Evolutionary conservation across 2,888 invertebrate species (phyloP), one percentile per base, ranked within the genome.

Genomic region (Autographa gamma): DNA sequence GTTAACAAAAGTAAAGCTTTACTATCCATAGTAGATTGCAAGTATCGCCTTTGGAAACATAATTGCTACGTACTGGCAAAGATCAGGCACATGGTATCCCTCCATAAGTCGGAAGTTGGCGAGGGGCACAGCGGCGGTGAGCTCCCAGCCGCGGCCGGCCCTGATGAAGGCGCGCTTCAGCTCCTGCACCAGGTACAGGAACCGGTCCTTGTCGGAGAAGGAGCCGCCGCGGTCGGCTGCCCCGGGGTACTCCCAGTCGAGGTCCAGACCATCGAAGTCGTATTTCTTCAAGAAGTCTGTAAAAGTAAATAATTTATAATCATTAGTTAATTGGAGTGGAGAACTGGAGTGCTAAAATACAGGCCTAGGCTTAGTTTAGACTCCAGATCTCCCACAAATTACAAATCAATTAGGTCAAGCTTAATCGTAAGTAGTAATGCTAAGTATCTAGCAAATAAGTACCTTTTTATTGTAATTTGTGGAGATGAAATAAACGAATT

Each of bases 191-290:
- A 98, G 97, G 88, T 96, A 98, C 54, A 98, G 96, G 93, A 98
- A 98, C 74, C 96, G 96, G 84, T 98, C 97, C 91, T 98, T 98
- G 91, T 98, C 98, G 14, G 97, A 97, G 91, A 97, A 98, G 69
- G 96, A 97, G 52, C 98, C 98, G 9, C 98, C 98, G 41, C 98
- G 96, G 91, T 98, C 98, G 0, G 98, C 97, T 0, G 98, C 98
- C 0, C 98, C 98, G 1, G 98, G 98, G 89, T 98, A 98, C 91
- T 98, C 98, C 98, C 98, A 98, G 88, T 98, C 98, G 84, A 98
- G 95, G 88, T 98, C 98, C 85, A 98, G 97, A 0, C 98, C 98
- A 86, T 98, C 98, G 81, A 98, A 98, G 32, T 96, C 93, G 87
- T 98, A 98, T 85, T 97, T 95, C 65, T 97, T 95, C 95, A 98